Evolutionary conservation across 2,797 vertebrate genomes (phyloP).

Genomic region (Hafferia zeledoni): DNA sequence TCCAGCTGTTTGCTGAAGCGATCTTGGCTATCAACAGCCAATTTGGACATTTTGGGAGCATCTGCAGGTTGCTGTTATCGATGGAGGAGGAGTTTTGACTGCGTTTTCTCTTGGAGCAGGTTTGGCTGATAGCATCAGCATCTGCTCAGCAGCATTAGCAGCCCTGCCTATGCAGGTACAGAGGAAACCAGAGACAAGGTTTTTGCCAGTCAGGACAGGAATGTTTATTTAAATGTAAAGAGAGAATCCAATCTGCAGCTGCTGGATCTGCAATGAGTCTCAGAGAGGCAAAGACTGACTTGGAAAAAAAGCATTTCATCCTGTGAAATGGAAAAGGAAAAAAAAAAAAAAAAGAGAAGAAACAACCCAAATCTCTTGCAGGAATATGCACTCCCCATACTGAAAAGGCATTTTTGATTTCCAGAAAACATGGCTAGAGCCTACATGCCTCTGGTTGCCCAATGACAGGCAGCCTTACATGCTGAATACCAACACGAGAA

Average conservation of each 20-base stretch:
- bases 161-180: conserved; percentile 17
- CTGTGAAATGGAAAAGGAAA: neutral
- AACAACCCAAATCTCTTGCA: neutral
- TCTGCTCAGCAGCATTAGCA: neutral
- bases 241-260: conserved; percentile 46
- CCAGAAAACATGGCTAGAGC: neutral
- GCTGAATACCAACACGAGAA: neutral
- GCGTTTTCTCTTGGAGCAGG: neutral
- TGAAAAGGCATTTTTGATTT: neutral
- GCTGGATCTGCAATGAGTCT: neutral
- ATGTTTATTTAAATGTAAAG: conserved; percentile 47
- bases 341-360: neutral
- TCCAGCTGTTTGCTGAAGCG: neutral
- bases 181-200: conserved; percentile 10
- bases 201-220: conserved; percentile 49
- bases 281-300: neutral
- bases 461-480: neutral
- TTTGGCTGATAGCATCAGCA: conserved; percentile 27
- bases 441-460: neutral
- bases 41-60: neutral
- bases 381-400: neutral
- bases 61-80: neutral
- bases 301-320: neutral
- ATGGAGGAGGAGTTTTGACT: neutral
- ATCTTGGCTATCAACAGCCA: accelerated